Evolutionary conservation across 2,888 invertebrate genomes (phyloP), one percentile per base, ranked within the genome.

Genomic region (Hypercompe scribonia): DNA sequence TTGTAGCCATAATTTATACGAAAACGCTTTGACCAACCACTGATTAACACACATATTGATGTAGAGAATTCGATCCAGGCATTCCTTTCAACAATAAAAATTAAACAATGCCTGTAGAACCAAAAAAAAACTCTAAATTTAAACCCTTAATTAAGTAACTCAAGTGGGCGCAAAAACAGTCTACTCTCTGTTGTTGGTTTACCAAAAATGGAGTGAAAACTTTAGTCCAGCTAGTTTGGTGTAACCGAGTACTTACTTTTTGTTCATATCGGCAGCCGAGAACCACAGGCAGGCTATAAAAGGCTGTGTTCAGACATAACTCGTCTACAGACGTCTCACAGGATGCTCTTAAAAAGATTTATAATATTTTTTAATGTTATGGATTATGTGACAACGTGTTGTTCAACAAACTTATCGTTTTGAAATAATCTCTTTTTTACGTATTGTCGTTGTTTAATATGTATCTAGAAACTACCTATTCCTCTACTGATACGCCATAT

Each of bases 171-270:
- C 63, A 65, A 72, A 72, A 61, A 64, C 72, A 68, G 31, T 36
- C 68, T 36, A 46, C 42, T 70, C 68, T 68, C 67, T 71, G 71
- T 74, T 68, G 68, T 68, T 67, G 71, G 74, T 61, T 18, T 61
- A 68, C 74, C 74, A 74, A 71, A 72, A 74, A 74, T 71, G 24
- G 65, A 68, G 65, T 68, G 64, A 71, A 71, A 74, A 71, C 66
- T 71, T 68, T 64, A 31, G 61, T 46, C 63, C 34, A 64, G 63
- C 42, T 61, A 74, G 71, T 74, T 71, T 65, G 65, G 63, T 71
- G 34, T 66, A 71, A 65, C 68, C 54, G 36, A 15, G 18, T 50
- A 39, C 28, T 28, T 64, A 58, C 63, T 74, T 74, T 74, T 71
- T 71, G 65, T 74, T 71, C 74, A 50, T 65, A 72, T 65, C 54